Conservation (phyloP, 2,797 vertebrate genomes). For the Morelia viridis region DNA sequence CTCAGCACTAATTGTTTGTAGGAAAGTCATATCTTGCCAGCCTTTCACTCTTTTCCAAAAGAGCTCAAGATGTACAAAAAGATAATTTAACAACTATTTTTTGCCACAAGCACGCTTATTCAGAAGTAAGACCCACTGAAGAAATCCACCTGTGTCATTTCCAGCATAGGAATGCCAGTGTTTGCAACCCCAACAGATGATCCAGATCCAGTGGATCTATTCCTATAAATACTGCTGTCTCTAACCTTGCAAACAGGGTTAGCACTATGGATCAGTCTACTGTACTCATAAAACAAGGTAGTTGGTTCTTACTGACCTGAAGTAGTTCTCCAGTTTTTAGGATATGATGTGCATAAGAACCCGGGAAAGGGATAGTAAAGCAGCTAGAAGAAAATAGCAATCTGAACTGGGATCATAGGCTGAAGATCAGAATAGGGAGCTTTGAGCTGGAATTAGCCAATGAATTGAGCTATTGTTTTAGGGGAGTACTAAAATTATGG, state of each 20-base stretch:
- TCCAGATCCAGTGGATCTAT: not conserved
- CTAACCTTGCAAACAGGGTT: not conserved
- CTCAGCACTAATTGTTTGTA: not conserved
- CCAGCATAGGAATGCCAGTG: not conserved
- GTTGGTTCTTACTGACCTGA: not conserved
- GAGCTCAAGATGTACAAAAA: not conserved
- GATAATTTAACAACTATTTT: not conserved
- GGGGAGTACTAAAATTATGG: not conserved
- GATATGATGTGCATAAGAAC: not conserved
- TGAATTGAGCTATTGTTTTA: not conserved
- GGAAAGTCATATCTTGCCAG: not conserved
- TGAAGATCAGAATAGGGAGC: not conserved
- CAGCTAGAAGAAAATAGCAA: not conserved
- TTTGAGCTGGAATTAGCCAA: not conserved
- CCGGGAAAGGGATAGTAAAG: not conserved
- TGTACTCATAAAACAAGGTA: not conserved
- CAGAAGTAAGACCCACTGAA: not conserved
- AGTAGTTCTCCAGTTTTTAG: not conserved
- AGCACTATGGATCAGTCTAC: not conserved
- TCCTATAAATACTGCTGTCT: not conserved
- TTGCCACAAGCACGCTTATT: not conserved
- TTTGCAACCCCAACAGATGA: not conserved
- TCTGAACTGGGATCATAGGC: not conserved
- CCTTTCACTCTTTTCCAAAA: not conserved
- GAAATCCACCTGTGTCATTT: not conserved